Percentiles rank a stretch among this genome's conserved stretches.
phyloP scores from a whole-genome alignment of 2,113 vertebrate species.

The Mus spicilegus region DNA sequence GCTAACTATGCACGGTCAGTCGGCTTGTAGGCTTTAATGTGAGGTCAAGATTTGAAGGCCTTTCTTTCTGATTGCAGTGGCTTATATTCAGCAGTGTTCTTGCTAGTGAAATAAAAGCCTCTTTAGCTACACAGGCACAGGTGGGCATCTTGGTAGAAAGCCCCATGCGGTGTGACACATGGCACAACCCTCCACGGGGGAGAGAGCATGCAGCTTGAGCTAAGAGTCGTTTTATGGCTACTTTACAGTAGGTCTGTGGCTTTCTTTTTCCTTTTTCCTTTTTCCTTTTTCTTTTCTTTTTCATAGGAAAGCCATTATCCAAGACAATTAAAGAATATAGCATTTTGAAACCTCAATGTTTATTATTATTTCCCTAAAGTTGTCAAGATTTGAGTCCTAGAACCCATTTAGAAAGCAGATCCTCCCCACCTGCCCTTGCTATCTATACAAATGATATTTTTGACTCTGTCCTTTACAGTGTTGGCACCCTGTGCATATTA shows the following conservation, averaged over 20 bases:
- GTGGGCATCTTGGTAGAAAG: constrained; percentile 88
- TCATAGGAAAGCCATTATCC: background rate
- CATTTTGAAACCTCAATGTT: background rate
- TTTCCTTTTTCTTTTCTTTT: background rate
- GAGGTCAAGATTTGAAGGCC: constrained; percentile 14
- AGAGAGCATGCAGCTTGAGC: constrained; percentile 85
- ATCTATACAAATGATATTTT: constrained; percentile 83
- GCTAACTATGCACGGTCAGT: background rate
- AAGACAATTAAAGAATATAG: background rate
- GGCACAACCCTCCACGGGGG: constrained; percentile 89
- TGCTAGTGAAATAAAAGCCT: constrained; percentile 59
- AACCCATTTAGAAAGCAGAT: constrained; percentile 70
- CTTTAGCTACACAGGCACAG: constrained; percentile 85
- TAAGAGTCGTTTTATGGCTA: constrained; percentile 81
- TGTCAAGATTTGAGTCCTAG: background rate
- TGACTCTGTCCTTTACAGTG: constrained; percentile 86
- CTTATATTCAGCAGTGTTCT: constrained; percentile 53
- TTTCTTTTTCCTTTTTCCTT: background rate
- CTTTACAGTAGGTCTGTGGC: constrained; percentile 74
- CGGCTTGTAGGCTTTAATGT: constrained; percentile 8
- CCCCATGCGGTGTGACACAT: constrained; percentile 91
- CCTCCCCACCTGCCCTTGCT: constrained; percentile 42
- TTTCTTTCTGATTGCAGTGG: constrained; percentile 19
- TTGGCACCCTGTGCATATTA: constrained; percentile 88
- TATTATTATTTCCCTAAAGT: constrained; percentile 33